Evolutionary conservation across 2,113 vertebrate genomes (phyloP).

Genomic region (Cryptomyrus ogoouensis): DNA sequence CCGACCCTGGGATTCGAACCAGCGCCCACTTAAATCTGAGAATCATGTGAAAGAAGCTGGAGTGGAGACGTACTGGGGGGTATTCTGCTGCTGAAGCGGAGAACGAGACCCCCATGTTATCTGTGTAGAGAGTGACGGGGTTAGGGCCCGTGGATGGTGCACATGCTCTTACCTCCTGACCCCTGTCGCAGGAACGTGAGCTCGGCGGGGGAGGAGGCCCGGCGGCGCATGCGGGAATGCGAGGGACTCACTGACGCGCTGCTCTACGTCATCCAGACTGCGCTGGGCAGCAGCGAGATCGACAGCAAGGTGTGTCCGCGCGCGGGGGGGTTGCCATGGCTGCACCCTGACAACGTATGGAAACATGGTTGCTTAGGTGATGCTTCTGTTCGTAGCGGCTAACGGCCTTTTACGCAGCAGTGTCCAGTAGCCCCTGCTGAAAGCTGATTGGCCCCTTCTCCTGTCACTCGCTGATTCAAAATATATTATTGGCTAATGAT

Average conservation of each 20-base stretch:
- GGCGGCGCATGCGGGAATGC: slow-evolving; percentile 94
- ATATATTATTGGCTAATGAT: neutral
- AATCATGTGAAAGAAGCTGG: neutral
- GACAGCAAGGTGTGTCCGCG: slow-evolving; percentile 88
- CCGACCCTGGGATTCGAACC: neutral
- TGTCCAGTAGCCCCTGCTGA: neutral
- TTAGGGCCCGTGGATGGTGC: too few relatives aligned
- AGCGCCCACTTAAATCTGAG: neutral
- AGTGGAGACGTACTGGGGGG: neutral
- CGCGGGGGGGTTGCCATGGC: neutral
- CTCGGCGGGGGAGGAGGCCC: slow-evolving; percentile 96
- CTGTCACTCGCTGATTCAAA: neutral
- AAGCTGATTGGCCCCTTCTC: neutral
- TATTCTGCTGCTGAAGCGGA: neutral
- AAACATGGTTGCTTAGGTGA: neutral
- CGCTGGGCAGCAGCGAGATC: slow-evolving; percentile 95
- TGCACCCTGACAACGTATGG: neutral
- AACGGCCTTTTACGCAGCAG: neutral
- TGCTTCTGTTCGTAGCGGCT: neutral
- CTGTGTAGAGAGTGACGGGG: neutral
- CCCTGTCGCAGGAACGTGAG: slow-evolving; percentile 82
- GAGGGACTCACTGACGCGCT: slow-evolving; percentile 95
- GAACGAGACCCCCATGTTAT: neutral
- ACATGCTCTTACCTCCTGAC: neutral
- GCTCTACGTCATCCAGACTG: slow-evolving; percentile 93